phyloP scores from a whole-genome alignment of 2,113 vertebrate species.

The Circaetus gallicus region DNA sequence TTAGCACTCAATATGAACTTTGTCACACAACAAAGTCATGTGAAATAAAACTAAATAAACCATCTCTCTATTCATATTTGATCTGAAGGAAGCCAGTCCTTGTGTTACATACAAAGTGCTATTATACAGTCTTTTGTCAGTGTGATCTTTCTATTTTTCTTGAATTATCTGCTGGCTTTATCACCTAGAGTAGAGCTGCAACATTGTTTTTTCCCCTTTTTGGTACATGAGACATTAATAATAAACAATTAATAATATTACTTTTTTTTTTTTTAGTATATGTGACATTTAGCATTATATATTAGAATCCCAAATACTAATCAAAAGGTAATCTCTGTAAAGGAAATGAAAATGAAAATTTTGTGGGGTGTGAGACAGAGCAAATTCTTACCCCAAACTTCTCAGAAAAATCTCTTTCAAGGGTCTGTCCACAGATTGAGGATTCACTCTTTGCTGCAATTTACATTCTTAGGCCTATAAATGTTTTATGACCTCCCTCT shows the following conservation, averaged over 20 bases:
- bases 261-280: not conserved
- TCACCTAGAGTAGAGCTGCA: not conserved
- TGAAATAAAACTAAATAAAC: not conserved
- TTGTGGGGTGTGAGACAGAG: conserved; percentile 53
- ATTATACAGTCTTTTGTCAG: not conserved
- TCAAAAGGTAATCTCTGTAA: conserved; percentile 5
- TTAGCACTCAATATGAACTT: not conserved
- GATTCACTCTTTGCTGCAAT: conserved; percentile 79
- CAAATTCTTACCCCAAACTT: conserved; percentile 64
- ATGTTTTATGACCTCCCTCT: conserved; percentile 88
- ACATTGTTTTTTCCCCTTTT: fast-evolving
- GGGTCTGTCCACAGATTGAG: conserved; percentile 71
- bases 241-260: not conserved
- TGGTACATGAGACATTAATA: not conserved
- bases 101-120: not conserved
- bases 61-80: not conserved
- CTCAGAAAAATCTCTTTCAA: conserved; percentile 76
- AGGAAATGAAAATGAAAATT: conserved; percentile 69
- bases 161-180: not conserved
- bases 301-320: not conserved
- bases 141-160: not conserved
- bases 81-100: not conserved
- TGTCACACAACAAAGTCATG: not conserved
- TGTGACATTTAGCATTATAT: not conserved
- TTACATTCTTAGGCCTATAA: conserved; percentile 84